Evolutionary conservation across 2,797 vertebrate genomes (phyloP), one percentile per base, ranked within the genome.

Genomic region (Carapus acus): DNA sequence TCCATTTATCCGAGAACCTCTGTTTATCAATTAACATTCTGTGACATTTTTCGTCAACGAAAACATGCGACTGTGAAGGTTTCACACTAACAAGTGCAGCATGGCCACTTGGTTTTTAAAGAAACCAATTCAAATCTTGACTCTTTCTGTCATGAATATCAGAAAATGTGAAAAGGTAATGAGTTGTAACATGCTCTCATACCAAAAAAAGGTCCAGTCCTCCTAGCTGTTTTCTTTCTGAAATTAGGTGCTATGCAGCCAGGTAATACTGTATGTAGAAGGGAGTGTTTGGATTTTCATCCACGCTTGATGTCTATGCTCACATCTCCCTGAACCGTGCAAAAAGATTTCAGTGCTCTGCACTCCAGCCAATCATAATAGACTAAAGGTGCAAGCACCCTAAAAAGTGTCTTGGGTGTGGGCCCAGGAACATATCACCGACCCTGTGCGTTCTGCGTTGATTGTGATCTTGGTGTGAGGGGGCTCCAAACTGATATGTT

Each of bases 191-290:
- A 22, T 8, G 7, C 11, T 48, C n/a, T 16, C 16, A 23, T 43
- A 43, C 15, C 15, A n/a, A n/a, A 24, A 18, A 23, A 22, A 18
- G 8, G 39, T 39, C 27, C 22, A 13, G 23, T 24, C 15, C 19
- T 50, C 36, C 40, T 17, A 11, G 8, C 9, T 39, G 15, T 39
- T 13, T 50, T 49, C 15, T 11, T 21, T 49, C 17, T 13, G 7
- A 40, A 33, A 29, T 29, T 6, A 38, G 14, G 21, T 2, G 29
- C 7, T 48, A 14, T 36, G 15, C 8, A 15, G 45, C 31, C 31
- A 34, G 45, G 31, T 48, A 31, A 18, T n/a, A 33, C 31, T 48
- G 8, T 8, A n/a, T n/a, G n/a, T n/a, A n/a, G n/a, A 33, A 48
- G 9, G 13, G 18, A 11, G 24, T 45, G 29, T 18, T 16, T 38